These are phyloP conservation scores for Scylla paramamosain DNA, from an alignment of 1,140 invertebrate genomes.

Conservation along the genomic window DNA sequence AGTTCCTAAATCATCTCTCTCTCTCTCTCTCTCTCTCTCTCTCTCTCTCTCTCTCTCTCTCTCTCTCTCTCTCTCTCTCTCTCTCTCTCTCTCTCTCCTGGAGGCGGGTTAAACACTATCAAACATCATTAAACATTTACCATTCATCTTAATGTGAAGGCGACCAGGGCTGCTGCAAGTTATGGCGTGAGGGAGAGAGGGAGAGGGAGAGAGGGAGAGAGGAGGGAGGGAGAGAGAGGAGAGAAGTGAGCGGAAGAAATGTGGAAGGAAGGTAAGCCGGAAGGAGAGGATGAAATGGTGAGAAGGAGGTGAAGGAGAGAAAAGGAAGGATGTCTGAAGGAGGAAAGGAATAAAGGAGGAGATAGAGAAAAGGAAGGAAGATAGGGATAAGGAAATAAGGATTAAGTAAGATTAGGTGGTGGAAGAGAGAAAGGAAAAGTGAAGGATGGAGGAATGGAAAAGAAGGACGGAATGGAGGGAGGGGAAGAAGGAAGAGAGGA, in stretches of 20 bases:
- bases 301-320: not conserved
- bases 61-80: slow-evolving; percentile 24
- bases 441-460: not conserved
- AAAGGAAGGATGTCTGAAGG: not conserved
- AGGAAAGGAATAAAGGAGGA: too few species aligned
- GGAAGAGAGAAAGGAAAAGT: not conserved
- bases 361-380: too few species aligned
- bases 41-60: slow-evolving; percentile 29
- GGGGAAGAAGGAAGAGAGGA: not conserved
- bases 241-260: not conserved
- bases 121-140: too few species aligned
- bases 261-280: not conserved
- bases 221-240: not conserved
- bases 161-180: not conserved
- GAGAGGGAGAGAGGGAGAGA: slow-evolving; percentile 33
- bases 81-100: slow-evolving; percentile 14
- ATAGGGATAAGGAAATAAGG: not conserved
- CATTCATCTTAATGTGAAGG: too few species aligned
- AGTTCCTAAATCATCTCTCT: slow-evolving; percentile 22
- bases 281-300: not conserved
- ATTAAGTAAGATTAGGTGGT: not conserved
- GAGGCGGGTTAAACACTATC: not conserved
- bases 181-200: not conserved
- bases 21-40: slow-evolving; percentile 24
- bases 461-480: not conserved